Base-by-base conservation (phyloP, 2,797 vertebrate genomes). In the Rhadinocentrus ornatus region DNA sequence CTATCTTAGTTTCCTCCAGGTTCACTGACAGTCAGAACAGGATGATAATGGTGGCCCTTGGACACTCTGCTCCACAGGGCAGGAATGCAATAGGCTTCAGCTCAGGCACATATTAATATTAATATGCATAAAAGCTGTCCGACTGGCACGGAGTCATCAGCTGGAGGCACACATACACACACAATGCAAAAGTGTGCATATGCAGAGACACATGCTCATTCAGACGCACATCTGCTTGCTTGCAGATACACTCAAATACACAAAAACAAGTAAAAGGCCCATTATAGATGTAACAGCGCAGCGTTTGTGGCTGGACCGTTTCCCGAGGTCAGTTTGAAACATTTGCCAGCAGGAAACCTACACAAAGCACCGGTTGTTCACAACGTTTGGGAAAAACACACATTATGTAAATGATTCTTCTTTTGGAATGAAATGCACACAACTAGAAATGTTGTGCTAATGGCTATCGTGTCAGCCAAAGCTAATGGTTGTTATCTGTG, bases 401-500 rank as follows among this genome's bases (percentile, higher is more conserved):
- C 93, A 95, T 95, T 95, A 95, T 95, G 94, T 91, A 95, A 95
- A 95, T 95, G 54, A 76, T 89, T 89, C 86, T 86, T 90, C 86
- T 88, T 90, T 91, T 90, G 90, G 88, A 93, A 90, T 84, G 81
- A 69, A 91, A 86, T 63, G 67, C 80, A 82, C 78, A 89, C 84
- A 88, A 73, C 86, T 90, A 89, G 90, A 87, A 89, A 89, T 77
- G 44, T 71, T 69, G 73, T 89, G 88, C 84, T 92, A 93, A 95
- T 94, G 92, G 92, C 87, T 75, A 83, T 73, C 69, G 73, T 94
- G 89, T 92, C 91, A 91, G 91, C 90, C 89, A 92, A 90, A 91
- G 82, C 91, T 93, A 93, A 93, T 92, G 88, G 91, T 82, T 81
- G 73, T 75, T 72, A 69, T 73, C 76, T 82, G 77, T 85, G 62